Base-by-base conservation (phyloP, 2,797 vertebrate species). In the Lepidocolaptes lacrymiger region DNA sequence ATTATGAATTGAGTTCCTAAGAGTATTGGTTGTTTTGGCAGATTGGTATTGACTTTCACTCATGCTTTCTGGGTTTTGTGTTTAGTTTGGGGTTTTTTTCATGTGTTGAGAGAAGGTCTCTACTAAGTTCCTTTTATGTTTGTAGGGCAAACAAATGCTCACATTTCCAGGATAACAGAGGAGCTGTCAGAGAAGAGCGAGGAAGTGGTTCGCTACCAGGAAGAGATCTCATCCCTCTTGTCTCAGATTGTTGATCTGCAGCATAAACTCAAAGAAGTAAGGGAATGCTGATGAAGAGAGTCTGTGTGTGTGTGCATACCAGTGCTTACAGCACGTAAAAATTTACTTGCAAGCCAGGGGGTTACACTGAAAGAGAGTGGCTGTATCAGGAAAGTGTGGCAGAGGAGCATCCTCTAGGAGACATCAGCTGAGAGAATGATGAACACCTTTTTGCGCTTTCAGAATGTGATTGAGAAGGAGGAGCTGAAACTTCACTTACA, bases 381-480 rank as follows among this genome's bases (percentile, higher is more conserved):
- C 63, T 59, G 58, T 37, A 74, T 39, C 52, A 62, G 63, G 49
- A 30, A 46, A 20, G 39, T 21, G 8, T 82, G 56, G 24, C 46
- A 79, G 58, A 75, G 19, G 13, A 55, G 46, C 36, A 59, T 0
- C 43, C 32, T 91, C 61, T 73, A 1, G 1, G 49, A 48, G 30
- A 67, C 56, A 36, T 28, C 1, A 4, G 13, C 69, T 41, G 68
- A 77, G 59, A 91, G 92, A 95, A 91, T 74, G 9, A 93, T 36
- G 36, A 63, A 46, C 11, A 7, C 13, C 8, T 79, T 91, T 96
- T 93, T 97, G 51, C 97, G 56, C 91, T 88, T 92, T 67, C 96
- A 99, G 99, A 97, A 99, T 96, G 98, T 99, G 37, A 98, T 99
- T 96, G 99, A 99, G 98, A 99, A 99, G 79, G 99, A 99, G 92